Evolutionary conservation across 2,888 invertebrate species (phyloP), one percentile per base, ranked within the genome.

Genomic region (Xanthorhoe spadicearia): DNA sequence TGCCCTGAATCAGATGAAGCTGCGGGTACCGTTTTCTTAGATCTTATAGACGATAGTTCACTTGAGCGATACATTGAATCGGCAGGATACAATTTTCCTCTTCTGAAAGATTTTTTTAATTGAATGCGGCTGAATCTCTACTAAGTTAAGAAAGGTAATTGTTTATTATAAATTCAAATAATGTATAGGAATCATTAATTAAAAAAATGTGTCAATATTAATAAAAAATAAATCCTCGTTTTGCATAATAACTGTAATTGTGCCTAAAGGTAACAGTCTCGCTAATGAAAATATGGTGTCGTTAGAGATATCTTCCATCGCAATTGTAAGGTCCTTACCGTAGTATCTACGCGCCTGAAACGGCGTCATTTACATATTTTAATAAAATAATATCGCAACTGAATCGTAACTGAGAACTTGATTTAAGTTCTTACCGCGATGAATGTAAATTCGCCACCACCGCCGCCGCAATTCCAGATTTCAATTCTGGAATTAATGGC

Each of bases 361-460:
- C 85, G 87, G 85, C 86, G 83, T 86, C 89, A 92, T 93, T 92
- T 92, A 90, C 92, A 93, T 92, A 92, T 93, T 92, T 92, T 93
- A 92, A 92, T 93, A 92, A 92, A 93, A 93, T 92, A 90, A 92
- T 92, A 92, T 92, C 90, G 90, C 91, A 92, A 91, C 91, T 90
- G 93, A 93, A 92, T 92, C 90, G 92, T 92, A 91, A 92, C 92
- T 87, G 92, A 91, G 93, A 92, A 92, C 92, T 91, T 92, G 93
- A 93, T 93, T 93, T 92, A 93, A 93, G 92, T 92, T 92, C 92
- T 93, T 92, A 92, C 92, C 88, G 88, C 92, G 91, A 92, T 92
- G 92, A 93, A 93, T 93, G 92, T 92, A 92, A 92, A 92, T 92
- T 92, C 86, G 84, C 90, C 88, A 84, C 86, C 85, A 84, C 87